phyloP scores from a whole-genome alignment of 1,140 invertebrate species.

The Ostrea denselamellosa region DNA sequence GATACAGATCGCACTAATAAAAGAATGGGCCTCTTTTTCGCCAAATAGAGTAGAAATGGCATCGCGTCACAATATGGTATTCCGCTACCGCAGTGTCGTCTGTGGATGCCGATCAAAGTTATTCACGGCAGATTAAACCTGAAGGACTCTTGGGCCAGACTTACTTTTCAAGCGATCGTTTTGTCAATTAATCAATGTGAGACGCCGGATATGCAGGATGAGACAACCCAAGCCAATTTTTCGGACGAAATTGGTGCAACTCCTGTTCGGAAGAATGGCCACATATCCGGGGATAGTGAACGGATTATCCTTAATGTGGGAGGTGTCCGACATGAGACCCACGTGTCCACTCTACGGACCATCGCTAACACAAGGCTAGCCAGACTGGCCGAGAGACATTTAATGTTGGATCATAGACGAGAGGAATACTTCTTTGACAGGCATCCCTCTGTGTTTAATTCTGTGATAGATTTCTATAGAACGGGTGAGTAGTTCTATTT shows the following conservation, averaged over 20 bases:
- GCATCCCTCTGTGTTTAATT: conserved; percentile 78
- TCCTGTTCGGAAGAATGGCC: conserved; percentile 52
- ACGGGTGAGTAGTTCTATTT: conserved; percentile 72
- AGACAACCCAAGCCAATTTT: conserved; percentile 25
- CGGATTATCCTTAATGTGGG: conserved; percentile 96
- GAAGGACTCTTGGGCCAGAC: neutral
- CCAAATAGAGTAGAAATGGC: conserved; percentile 39
- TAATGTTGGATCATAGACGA: conserved; percentile 62
- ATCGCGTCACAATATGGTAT: conserved; percentile 4
- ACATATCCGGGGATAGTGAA: conserved; percentile 61
- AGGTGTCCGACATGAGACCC: conserved; percentile 97
- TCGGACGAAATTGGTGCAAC: conserved; percentile 56
- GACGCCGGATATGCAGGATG: conserved; percentile 23
- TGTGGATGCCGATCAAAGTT: neutral
- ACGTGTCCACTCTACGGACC: conserved; percentile 83
- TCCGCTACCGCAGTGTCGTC: neutral
- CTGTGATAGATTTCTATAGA: conserved; percentile 77
- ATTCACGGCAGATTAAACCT: neutral
- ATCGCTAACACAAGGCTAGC: conserved; percentile 76
- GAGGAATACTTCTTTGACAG: conserved; percentile 79
- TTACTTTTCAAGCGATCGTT: conserved; percentile 19
- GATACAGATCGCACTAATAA: conserved; percentile 35
- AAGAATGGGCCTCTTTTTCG: conserved; percentile 39
- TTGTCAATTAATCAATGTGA: conserved; percentile 22
- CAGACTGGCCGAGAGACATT: conserved; percentile 70